These are phyloP conservation scores for Arrhopalites spinosus DNA, from an alignment of 2,888 invertebrate genomes.

Conservation along the genomic window DNA sequence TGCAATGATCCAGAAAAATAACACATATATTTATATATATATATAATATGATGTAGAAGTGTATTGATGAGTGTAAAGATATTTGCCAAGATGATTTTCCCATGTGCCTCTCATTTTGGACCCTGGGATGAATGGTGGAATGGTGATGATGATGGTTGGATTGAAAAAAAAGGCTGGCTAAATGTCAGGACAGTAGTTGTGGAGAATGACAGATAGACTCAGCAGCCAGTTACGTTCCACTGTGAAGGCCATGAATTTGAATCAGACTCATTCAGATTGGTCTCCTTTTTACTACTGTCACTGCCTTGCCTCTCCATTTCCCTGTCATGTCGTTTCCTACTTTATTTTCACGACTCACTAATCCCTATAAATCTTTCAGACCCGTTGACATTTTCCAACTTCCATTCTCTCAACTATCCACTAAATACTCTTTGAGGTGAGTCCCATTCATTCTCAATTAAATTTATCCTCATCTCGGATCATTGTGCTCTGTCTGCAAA, in stretches of 20 bases:
- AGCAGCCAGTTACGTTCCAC: conserved; percentile 18
- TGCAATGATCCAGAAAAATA: background rate
- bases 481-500: no score
- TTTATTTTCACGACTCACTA: conserved; percentile 11
- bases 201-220: conserved; percentile 26
- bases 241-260: conserved; percentile 33
- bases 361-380: conserved; percentile 24
- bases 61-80: no score
- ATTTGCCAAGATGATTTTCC: background rate
- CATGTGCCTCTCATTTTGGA: background rate
- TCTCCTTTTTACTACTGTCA: no score
- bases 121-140: background rate
- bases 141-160: background rate
- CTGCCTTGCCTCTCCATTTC: conserved; percentile 16
- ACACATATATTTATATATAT: background rate
- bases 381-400: conserved; percentile 22
- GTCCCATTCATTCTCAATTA: background rate
- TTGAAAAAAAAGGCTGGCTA: conserved; percentile 21
- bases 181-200: conserved; percentile 30
- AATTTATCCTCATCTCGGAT: background rate
- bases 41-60: background rate
- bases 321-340: conserved; percentile 6
- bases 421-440: conserved; percentile 2
- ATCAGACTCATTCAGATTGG: conserved; percentile 29
- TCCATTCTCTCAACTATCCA: background rate